These are phyloP conservation scores for Vireo altiloquus DNA, from an alignment of 2,113 vertebrate species.

Conservation along the genomic window DNA sequence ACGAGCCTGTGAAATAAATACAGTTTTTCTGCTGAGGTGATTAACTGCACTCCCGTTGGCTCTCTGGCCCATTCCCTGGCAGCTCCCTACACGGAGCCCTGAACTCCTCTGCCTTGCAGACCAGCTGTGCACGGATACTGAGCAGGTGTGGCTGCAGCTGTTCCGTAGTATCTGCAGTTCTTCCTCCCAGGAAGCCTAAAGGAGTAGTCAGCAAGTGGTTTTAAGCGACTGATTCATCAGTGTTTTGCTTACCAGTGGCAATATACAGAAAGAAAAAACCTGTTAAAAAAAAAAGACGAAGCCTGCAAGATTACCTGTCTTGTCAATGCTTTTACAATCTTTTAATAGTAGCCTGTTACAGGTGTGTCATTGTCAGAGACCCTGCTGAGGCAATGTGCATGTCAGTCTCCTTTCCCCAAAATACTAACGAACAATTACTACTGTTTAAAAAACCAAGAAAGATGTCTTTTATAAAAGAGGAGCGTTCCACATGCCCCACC, in stretches of 20 bases:
- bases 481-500: background rate
- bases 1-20: background rate
- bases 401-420: background rate
- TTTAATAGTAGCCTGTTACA: background rate
- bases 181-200: background rate
- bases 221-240: background rate
- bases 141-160: background rate
- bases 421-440: background rate
- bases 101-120: background rate
- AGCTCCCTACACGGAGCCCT: fast-evolving
- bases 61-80: background rate
- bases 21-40: background rate
- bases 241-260: background rate
- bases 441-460: background rate
- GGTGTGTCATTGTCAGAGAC: background rate
- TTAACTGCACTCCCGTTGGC: background rate
- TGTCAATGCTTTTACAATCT: background rate
- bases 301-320: background rate
- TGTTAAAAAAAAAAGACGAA: fast-evolving
- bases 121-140: background rate
- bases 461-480: background rate
- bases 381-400: background rate
- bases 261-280: background rate
- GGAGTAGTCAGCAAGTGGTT: background rate
- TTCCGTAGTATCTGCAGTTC: background rate